These are phyloP conservation scores for Lampropteryx suffumata DNA, from an alignment of 2,888 invertebrate genomes.

Conservation along the genomic window DNA sequence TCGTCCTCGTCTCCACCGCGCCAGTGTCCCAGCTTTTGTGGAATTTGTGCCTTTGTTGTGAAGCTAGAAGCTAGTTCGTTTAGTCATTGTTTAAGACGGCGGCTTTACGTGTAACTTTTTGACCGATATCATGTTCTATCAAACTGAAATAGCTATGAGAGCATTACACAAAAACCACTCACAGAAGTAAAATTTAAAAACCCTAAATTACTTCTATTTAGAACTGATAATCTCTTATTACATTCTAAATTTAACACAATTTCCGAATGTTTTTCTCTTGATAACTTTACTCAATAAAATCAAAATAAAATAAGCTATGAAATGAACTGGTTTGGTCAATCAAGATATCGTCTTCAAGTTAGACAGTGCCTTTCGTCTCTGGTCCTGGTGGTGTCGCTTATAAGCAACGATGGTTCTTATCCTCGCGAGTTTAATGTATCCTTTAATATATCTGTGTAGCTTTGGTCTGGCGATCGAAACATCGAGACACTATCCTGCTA, in stretches of 20 bases:
- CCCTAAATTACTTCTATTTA: too few relatives aligned
- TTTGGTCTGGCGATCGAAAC: slow-evolving; percentile 4
- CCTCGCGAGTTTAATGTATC: slow-evolving; percentile 68
- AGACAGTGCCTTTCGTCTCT: slow-evolving; percentile 28
- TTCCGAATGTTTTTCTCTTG: too few relatives aligned
- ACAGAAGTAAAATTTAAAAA: too few relatives aligned
- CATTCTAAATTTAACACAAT: too few relatives aligned
- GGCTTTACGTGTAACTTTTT: slow-evolving; percentile 14
- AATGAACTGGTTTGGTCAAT: background rate
- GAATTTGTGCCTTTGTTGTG: slow-evolving; percentile 38
- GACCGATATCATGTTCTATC: background rate
- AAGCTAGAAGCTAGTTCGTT: slow-evolving; percentile 37
- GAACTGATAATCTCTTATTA: background rate
- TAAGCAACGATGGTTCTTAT: slow-evolving; percentile 45
- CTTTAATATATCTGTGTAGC: slow-evolving; percentile 39
- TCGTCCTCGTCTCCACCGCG: slow-evolving; percentile 1
- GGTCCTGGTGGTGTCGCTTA: slow-evolving; percentile 44
- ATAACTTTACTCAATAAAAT: too few relatives aligned
- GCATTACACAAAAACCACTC: too few relatives aligned
- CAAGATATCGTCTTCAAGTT: background rate
- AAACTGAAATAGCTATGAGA: background rate
- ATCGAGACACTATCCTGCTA: background rate
- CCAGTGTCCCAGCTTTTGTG: slow-evolving; percentile 33
- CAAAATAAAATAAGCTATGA: too few relatives aligned
- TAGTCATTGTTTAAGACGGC: slow-evolving; percentile 39